These are phyloP conservation scores for Rhingia campestris DNA, from an alignment of 2,888 invertebrate genomes.

Conservation along the genomic window DNA sequence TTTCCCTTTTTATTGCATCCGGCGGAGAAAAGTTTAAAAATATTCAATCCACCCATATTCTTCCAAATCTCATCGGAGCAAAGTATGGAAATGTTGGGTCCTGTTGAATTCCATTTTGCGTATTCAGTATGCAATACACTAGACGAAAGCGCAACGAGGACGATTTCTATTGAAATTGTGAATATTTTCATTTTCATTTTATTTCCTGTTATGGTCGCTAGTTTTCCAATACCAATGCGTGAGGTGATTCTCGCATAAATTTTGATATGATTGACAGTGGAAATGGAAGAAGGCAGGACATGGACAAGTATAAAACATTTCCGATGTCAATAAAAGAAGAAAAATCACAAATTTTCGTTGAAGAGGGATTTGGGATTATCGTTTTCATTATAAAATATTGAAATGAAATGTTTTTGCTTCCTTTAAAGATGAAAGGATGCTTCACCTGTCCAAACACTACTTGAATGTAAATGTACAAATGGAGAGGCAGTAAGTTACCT, in stretches of 20 bases:
- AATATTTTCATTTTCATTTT: conserved; percentile 37
- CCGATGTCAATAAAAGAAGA: conserved; percentile 10
- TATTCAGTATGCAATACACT: conserved; percentile 44
- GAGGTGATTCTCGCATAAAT: conserved; percentile 13
- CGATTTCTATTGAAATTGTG: conserved; percentile 21
- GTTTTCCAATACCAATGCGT: conserved; percentile 13
- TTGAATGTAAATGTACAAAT: too few relatives aligned
- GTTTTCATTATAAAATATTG: background rate
- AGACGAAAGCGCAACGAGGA: conserved; percentile 34
- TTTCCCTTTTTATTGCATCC: conserved; percentile 32
- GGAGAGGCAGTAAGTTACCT: too few relatives aligned
- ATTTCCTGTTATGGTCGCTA: conserved; percentile 29
- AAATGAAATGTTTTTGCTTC: too few relatives aligned
- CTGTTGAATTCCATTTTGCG: conserved; percentile 48
- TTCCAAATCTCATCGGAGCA: conserved; percentile 20
- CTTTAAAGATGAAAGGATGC: too few relatives aligned
- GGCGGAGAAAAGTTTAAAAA: conserved; percentile 1
- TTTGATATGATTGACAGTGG: conserved; percentile 40
- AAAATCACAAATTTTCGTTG: conserved; percentile 1
- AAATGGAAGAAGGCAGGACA: background rate
- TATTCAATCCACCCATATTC: conserved; percentile 10
- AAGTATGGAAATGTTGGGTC: conserved; percentile 4
- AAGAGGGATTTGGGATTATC: background rate
- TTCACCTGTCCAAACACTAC: too few relatives aligned
- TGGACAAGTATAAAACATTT: conserved; percentile 5